Base-by-base conservation (phyloP, 2,797 vertebrate species). In the Nannoperca obscura region DNA sequence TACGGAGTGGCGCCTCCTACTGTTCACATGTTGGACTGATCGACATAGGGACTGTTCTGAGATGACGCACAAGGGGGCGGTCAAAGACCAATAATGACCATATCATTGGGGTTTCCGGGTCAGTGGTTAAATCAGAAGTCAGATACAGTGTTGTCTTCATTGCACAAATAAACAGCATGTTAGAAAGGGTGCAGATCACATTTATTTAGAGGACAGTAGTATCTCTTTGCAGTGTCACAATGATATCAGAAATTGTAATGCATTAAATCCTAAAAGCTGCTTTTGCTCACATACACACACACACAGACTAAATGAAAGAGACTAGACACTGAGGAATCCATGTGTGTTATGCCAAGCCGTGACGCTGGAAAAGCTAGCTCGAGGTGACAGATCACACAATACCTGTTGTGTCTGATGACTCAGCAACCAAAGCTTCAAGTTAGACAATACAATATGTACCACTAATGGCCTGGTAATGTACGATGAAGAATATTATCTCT, bases 41-140 rank as follows among this genome's bases (percentile, higher is more conserved):
- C 1, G 5, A 19, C 3, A 12, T 10, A 24, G 1, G 1, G 3
- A 5, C 7, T 34, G 19, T 62, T 72, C 24, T 57, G 5, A 6
- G 0, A 34, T 9, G 0, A 22, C 63, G 79, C 92, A 80, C 62
- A 47, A 57, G 90, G 34, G 38, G 90, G 85, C 74, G 3, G 8
- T 47, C 42, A 53, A 74, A 71, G 64, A 85, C 84, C 79, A 82
- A n/a, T n/a, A 63, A 85, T 69, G 6, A 14, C n/a, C 1, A 42
- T 27, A 40, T 13, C 32, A 50, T 1, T 7, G 14, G 7, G 14
- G 22, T 44, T 78, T 64, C 3, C 15, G 20, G 30, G 54, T 75
- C n/a, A 75, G 24, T 1, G 22, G 30, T 53, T 34, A 15, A 40
- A 42, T 46, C 30, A 66, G 17, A 54, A 50, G 65, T 79, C 32